These are phyloP conservation scores for Heteromormyrus szaboi DNA, from an alignment of 2,797 vertebrate species.

Conservation along the genomic window DNA sequence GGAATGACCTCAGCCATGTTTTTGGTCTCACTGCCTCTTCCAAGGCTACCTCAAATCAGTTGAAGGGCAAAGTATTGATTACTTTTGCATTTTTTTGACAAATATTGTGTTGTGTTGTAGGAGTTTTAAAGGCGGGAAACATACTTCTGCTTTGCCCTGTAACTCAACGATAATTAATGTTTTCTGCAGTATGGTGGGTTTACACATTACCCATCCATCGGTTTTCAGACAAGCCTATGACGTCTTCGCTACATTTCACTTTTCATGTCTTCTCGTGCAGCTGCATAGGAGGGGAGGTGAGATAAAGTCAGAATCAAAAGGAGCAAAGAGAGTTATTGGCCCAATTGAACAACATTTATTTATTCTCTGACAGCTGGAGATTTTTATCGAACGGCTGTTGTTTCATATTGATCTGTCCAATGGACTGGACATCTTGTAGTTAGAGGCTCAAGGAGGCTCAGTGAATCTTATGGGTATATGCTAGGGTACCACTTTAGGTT, in stretches of 20 bases:
- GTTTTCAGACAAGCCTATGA: slow-evolving; percentile 49
- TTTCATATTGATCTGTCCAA: slow-evolving; percentile 56
- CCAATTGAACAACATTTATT: slow-evolving; percentile 53
- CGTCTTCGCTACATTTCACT: slow-evolving; percentile 36
- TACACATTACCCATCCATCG: slow-evolving; percentile 41
- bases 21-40: neutral
- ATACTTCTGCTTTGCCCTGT: slow-evolving; percentile 23
- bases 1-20: neutral
- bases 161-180: slow-evolving; percentile 48
- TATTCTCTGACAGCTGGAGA: slow-evolving; percentile 46
- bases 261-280: slow-evolving; percentile 1
- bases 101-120: slow-evolving; percentile 24
- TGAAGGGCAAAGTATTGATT: slow-evolving; percentile 33
- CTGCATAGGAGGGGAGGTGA: neutral
- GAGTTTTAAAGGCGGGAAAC: slow-evolving; percentile 27
- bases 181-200: slow-evolving; percentile 41
- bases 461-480: neutral
- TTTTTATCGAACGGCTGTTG: slow-evolving; percentile 60
- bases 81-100: slow-evolving; percentile 38
- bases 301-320: slow-evolving; percentile 45
- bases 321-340: slow-evolving; percentile 53
- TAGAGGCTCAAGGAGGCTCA: neutral
- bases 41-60: neutral
- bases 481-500: neutral
- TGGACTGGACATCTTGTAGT: slow-evolving; percentile 43